Evolutionary conservation across 2,797 vertebrate species (phyloP).

Genomic region (Lutjanus campechanus): DNA sequence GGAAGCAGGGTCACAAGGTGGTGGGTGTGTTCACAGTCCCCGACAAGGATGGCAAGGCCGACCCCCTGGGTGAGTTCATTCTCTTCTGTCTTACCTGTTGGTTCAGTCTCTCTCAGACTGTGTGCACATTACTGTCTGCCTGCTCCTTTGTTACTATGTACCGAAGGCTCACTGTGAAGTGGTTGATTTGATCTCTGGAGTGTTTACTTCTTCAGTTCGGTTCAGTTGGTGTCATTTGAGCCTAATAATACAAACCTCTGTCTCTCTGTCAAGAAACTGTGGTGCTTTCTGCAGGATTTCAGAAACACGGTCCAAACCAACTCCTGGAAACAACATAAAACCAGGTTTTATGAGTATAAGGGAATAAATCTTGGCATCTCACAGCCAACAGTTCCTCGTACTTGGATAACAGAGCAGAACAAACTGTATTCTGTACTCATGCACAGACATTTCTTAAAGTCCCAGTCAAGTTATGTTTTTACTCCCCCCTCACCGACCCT

Average conservation of each 20-base stretch:
- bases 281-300: neutral
- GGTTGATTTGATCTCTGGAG: neutral
- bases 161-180: neutral
- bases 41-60: slow-evolving; percentile 96
- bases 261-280: neutral
- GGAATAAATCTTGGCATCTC: neutral
- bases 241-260: neutral
- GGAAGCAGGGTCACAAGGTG: slow-evolving; percentile 93
- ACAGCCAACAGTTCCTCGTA: neutral
- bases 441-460: neutral
- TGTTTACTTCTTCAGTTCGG: neutral
- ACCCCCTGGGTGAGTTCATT: slow-evolving; percentile 93
- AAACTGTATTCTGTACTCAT: neutral
- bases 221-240: neutral
- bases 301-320: neutral
- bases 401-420: neutral
- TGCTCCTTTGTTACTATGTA: neutral
- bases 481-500: neutral
- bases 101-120: neutral
- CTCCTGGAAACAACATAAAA: neutral
- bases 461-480: neutral
- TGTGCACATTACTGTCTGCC: neutral
- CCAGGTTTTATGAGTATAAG: neutral
- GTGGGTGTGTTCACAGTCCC: slow-evolving; percentile 98
- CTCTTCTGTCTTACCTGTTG: neutral